These are phyloP conservation scores for Merops nubicus DNA, from an alignment of 2,113 vertebrate genomes.

Conservation along the genomic window DNA sequence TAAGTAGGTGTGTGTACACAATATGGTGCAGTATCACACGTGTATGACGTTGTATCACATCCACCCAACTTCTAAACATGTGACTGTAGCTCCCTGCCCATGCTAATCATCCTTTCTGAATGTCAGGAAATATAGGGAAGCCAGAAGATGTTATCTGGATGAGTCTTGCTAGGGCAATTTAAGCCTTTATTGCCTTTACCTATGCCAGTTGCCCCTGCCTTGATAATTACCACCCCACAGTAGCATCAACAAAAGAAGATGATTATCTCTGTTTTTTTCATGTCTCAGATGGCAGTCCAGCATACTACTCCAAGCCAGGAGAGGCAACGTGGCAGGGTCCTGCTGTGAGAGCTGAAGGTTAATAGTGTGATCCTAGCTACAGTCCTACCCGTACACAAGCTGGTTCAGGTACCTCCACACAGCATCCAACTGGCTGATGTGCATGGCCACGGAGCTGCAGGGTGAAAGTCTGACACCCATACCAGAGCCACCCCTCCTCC, in stretches of 20 bases:
- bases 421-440: fast-evolving
- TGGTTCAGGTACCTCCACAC: neutral
- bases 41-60: neutral
- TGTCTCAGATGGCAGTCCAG: neutral
- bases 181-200: neutral
- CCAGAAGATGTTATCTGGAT: neutral
- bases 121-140: neutral
- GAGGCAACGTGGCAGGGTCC: neutral
- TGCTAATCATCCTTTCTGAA: neutral
- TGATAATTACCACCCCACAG: neutral
- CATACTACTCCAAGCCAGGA: neutral
- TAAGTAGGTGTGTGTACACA: neutral
- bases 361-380: neutral
- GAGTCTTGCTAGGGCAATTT: neutral
- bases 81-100: neutral
- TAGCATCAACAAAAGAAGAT: neutral
- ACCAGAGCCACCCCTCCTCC: neutral
- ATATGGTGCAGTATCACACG: neutral
- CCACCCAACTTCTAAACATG: neutral
- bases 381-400: neutral
- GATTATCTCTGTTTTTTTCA: neutral
- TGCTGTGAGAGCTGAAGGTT: neutral
- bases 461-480: fast-evolving
- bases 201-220: neutral
- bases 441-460: fast-evolving